Conservation (phyloP, 2,888 invertebrate genomes). For the Euspilapteryx auroguttella region DNA sequence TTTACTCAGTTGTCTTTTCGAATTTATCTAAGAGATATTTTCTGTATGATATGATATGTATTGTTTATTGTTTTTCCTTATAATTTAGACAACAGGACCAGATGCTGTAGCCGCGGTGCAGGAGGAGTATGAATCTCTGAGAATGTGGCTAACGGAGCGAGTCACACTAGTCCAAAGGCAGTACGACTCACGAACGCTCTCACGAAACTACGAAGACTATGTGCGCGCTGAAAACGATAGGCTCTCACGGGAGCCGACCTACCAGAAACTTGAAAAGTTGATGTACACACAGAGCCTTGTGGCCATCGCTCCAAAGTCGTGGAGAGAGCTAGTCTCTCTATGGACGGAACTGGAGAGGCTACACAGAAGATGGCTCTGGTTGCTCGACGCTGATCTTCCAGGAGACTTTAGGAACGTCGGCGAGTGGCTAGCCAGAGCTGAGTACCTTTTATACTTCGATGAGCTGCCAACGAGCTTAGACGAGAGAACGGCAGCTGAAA, state of each 20-base stretch:
- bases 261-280: slow-evolving; percentile 76
- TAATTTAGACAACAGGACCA: slow-evolving; percentile 67
- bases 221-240: slow-evolving; percentile 75
- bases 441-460: slow-evolving; percentile 77
- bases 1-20: too few relatives aligned
- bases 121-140: slow-evolving; percentile 77
- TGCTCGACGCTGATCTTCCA: slow-evolving; percentile 82
- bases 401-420: slow-evolving; percentile 85
- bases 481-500: slow-evolving; percentile 85
- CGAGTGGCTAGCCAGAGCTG: slow-evolving; percentile 89
- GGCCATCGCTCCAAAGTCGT: slow-evolving; percentile 82
- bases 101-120: slow-evolving; percentile 78
- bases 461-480: slow-evolving; percentile 84
- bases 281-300: slow-evolving; percentile 81
- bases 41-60: too few relatives aligned
- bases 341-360: slow-evolving; percentile 82
- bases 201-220: slow-evolving; percentile 82
- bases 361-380: slow-evolving; percentile 86
- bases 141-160: slow-evolving; percentile 81
- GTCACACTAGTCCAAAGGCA: slow-evolving; percentile 76
- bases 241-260: slow-evolving; percentile 70
- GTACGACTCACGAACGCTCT: slow-evolving; percentile 73
- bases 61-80: too few relatives aligned
- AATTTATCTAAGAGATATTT: too few relatives aligned
- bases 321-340: slow-evolving; percentile 77